Evolutionary conservation across 2,888 invertebrate genomes (phyloP).

Genomic region (Agonopterix arenella): DNA sequence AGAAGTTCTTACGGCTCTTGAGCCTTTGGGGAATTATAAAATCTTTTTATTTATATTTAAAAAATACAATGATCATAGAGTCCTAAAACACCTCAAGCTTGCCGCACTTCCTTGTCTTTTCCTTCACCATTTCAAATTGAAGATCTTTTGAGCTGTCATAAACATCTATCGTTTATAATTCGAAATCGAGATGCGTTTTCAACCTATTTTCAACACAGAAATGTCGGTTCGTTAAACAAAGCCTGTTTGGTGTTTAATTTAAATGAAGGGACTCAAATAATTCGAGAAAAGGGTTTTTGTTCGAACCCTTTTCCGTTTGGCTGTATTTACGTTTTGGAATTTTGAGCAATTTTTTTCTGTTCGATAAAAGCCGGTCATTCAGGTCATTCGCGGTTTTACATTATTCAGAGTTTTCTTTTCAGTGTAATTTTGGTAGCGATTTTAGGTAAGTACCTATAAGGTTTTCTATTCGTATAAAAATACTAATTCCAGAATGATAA

Average conservation of each 20-base stretch:
- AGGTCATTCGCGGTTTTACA: neutral
- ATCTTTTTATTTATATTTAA: no score
- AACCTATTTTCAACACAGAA: constrained; percentile 6
- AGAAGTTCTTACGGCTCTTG: no score
- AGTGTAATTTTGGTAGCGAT: neutral
- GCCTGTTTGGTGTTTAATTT: constrained; percentile 25
- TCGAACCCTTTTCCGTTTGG: constrained; percentile 3
- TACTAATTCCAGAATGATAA: no score
- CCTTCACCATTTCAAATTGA: neutral
- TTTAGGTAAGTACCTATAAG: no score
- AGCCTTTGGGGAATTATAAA: no score
- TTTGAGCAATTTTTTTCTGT: neutral
- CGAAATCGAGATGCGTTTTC: constrained; percentile 12
- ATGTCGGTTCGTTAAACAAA: constrained; percentile 22
- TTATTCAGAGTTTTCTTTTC: neutral
- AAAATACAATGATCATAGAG: no score
- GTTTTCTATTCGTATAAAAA: no score
- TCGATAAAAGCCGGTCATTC: neutral
- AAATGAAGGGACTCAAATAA: constrained; percentile 13
- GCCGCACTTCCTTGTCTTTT: neutral
- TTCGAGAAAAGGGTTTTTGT: constrained; percentile 4
- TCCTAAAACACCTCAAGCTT: no score
- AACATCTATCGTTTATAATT: constrained; percentile 9
- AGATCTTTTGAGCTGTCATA: constrained; percentile 7
- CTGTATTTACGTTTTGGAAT: neutral